Evolutionary conservation across 2,888 invertebrate species (phyloP), one percentile per base, ranked within the genome.

Genomic region (Drosophila basisetae): DNA sequence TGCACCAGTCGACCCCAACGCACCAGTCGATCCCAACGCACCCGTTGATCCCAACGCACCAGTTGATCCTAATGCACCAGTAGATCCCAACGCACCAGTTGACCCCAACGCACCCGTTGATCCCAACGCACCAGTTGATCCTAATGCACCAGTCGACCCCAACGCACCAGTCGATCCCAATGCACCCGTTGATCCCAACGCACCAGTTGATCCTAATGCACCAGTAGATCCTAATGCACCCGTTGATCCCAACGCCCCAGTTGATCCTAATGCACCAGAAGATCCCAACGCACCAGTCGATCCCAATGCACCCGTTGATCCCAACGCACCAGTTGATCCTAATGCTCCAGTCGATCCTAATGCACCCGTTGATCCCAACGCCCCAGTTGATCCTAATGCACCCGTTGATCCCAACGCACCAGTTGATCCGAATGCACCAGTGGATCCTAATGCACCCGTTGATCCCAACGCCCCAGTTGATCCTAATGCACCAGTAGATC

Each of bases 381-480:
- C 66, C 0, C 70, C 77, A 50, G 53, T 53, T n/a, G 49, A 64
- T 13, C 74, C 82, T 0, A 73, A 62, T 3, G 43, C 73, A 2
- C 64, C 77, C 22, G 22, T 22, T 22, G n/a, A n/a, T n/a, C n/a
- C n/a, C n/a, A n/a, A n/a, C n/a, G n/a, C n/a, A n/a, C n/a, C 22
- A 30, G 61, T 67, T 0, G 58, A 68, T 0, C 76, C 78, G 0
- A 22, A 22, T 22, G 22, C n/a, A n/a, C 22, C 22, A 22, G 22
- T 22, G 22, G n/a, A n/a, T n/a, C n/a, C n/a, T n/a, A n/a, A n/a
- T n/a, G n/a, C n/a, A n/a, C n/a, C n/a, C n/a, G n/a, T n/a, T n/a
- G n/a, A n/a, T n/a, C 83, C 84, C 0, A 78, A 63, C 9, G 43
- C 59, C 13, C 68, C 84, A n/a, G 68, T 62, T 0, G 68, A 68